phyloP scores from a whole-genome alignment of 1,140 invertebrate genomes.

The Whitmania pigra region DNA sequence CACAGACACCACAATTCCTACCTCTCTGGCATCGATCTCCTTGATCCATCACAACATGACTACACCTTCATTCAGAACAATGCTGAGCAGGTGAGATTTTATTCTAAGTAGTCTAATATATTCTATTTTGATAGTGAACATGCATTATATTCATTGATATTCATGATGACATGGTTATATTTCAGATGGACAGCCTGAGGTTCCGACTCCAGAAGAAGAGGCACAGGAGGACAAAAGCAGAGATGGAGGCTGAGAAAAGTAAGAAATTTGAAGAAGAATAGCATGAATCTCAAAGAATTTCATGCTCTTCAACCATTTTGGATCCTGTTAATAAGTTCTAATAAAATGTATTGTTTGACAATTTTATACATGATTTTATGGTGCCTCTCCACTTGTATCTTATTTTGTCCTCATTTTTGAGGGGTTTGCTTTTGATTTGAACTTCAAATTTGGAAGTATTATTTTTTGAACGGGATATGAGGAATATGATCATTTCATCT shows the following conservation, averaged over 20 bases:
- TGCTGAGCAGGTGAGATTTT: slow-evolving; percentile 9
- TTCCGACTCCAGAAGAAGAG: slow-evolving; percentile 39
- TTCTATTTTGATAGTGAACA: no score
- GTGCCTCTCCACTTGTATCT: no score
- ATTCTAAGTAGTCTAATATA: neutral
- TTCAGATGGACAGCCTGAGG: slow-evolving; percentile 38
- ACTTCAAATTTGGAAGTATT: no score
- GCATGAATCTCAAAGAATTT: no score
- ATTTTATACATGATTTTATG: no score
- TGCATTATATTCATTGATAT: neutral
- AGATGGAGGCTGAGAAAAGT: slow-evolving; percentile 74
- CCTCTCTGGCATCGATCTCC: neutral
- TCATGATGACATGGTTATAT: no score
- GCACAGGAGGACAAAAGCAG: slow-evolving; percentile 51
- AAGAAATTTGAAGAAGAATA: slow-evolving; percentile 25
- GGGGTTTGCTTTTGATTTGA: no score
- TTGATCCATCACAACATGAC: slow-evolving; percentile 2
- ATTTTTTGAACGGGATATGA: no score
- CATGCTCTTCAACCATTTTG: neutral
- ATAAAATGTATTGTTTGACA: no score
- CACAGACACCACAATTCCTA: slow-evolving; percentile 27
- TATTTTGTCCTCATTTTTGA: no score
- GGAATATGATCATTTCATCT: no score
- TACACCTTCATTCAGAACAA: slow-evolving; percentile 13
- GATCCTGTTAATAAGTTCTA: neutral